A percentile compares a stretch with the other conserved stretches of the same genome.
Evolutionary conservation across 2,888 invertebrate species (phyloP).

Genomic region (Trissoscelio sp.): DNA sequence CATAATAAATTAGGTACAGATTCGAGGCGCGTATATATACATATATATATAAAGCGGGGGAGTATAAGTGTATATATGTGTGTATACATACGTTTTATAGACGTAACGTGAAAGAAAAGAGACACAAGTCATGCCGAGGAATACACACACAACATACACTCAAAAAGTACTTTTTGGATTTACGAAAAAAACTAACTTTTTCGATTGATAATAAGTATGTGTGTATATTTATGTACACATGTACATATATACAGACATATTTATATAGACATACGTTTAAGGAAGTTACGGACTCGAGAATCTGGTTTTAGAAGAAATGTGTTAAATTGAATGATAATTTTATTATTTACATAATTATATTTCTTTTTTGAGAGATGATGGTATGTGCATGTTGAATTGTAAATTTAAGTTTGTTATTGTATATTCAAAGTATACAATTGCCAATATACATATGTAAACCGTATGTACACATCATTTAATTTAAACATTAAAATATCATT

Average conservation of each 20-base stretch:
- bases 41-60: slow-evolving; percentile 72
- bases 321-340: slow-evolving; percentile 17
- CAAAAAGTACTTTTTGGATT: slow-evolving; percentile 37
- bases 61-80: slow-evolving; percentile 73
- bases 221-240: slow-evolving; percentile 68
- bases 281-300: slow-evolving; percentile 24
- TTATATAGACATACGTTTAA: slow-evolving; percentile 59
- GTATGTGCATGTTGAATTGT: slow-evolving; percentile 1
- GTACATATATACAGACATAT: slow-evolving; percentile 67
- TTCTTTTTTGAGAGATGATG: background rate
- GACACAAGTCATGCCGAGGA: slow-evolving; percentile 56
- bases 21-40: slow-evolving; percentile 70
- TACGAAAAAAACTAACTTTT: slow-evolving; percentile 11
- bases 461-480: slow-evolving; percentile 30
- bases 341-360: slow-evolving; percentile 45
- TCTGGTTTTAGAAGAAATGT: slow-evolving; percentile 34
- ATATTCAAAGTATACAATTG: slow-evolving; percentile 6
- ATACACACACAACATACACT: slow-evolving; percentile 53
- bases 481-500: slow-evolving; percentile 30
- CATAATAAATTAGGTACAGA: slow-evolving; percentile 81
- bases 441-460: slow-evolving; percentile 1
- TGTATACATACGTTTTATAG: slow-evolving; percentile 61
- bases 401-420: slow-evolving; percentile 18
- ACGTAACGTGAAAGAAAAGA: slow-evolving; percentile 55
- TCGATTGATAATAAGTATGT: slow-evolving; percentile 55